Base-by-base conservation (phyloP, 2,113 vertebrate species). In the Channa argus region DNA sequence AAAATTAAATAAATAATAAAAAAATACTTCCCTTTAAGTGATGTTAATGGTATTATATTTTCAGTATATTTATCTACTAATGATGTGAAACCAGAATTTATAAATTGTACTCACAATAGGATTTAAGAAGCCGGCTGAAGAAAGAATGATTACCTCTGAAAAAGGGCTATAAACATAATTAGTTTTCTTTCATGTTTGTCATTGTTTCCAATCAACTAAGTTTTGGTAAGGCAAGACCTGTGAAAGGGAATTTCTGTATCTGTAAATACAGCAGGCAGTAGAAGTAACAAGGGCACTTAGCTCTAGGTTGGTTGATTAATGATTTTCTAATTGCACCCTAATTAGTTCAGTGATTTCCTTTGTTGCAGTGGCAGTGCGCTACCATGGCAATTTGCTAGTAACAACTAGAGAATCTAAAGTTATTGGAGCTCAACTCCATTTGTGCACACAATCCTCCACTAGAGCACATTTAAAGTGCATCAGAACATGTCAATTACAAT, bases 241-340 rank as follows among this genome's bases (percentile, higher is more conserved):
- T 10, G 4, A 14, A 70, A 49, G 43, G 12, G 44, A 39, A 58
- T 8, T 58, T 13, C 45, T 15, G 2, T 24, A 34, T 46, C 34
- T 46, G 5, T 10, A 46, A 6, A 54, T 3, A 24, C 34, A 54
- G 33, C 9, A 33, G 2, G 8, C 12, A 8, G 2, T 9, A 8
- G 0, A 53, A 47, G 37, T 37, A 45, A 34, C 45, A 61, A 5
- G 15, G 52, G 5, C 12, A 6, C n/a, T 41, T 12, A 56, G 11
- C 51, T 69, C 1, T 2, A 44, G 33, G 39, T 0, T 2, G n/a
- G 4, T n/a, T 39, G 38, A 74, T 36, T 52, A 38, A 70, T 63
- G 50, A 34, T 44, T 73, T 46, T 68, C 5, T 63, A 46, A 80
- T 56, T 41, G 44, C 12, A 5, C 13, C 55, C n/a, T 63, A 51